Evolutionary conservation across 2,797 vertebrate species (phyloP).

Genomic region (Rallus crepitans): DNA sequence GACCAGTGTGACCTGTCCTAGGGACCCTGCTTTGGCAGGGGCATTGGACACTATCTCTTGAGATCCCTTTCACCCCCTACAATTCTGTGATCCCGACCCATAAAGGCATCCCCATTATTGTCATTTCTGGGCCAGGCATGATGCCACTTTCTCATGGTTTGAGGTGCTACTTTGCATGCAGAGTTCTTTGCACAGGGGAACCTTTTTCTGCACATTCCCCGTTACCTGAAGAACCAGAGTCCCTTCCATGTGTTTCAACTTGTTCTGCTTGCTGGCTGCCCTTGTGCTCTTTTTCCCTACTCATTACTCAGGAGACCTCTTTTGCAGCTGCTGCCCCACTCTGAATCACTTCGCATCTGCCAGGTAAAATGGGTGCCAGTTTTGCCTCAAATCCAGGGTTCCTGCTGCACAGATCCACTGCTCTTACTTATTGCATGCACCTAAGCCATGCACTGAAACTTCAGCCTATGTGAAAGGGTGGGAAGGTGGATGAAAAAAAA

Average conservation of each 20-base stretch:
- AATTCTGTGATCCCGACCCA: no score
- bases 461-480: not conserved
- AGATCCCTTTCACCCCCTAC: no score
- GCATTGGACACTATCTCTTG: no score
- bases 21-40: no score
- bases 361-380: not conserved
- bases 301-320: not conserved
- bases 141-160: rapidly evolving
- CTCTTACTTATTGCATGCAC: rapidly evolving
- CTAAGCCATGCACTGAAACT: rapidly evolving
- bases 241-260: not conserved
- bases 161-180: rapidly evolving
- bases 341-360: not conserved
- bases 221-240: rapidly evolving
- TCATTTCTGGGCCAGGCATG: not conserved
- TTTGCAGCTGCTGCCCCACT: not conserved
- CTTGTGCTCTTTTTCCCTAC: not conserved
- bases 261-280: not conserved
- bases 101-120: not conserved
- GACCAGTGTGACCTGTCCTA: no score
- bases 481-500: not conserved
- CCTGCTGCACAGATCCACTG: rapidly evolving
- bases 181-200: not conserved
- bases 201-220: not conserved
- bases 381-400: not conserved